Evolutionary conservation across 2,113 vertebrate species (phyloP).

Genomic region (Taxidea taxus): DNA sequence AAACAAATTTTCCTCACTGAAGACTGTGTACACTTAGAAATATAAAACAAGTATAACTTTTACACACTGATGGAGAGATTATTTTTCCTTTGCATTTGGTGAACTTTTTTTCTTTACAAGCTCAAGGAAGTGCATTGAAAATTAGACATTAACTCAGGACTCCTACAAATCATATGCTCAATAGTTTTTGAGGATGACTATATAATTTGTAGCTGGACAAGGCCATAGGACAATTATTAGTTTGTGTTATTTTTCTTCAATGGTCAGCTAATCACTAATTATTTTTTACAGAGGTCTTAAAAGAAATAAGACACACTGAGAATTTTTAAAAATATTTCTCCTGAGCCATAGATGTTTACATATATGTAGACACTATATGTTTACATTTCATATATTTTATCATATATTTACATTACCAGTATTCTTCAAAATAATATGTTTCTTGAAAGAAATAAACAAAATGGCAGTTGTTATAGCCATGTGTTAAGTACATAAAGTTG

Average conservation of each 20-base stretch:
- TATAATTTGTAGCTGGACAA: background rate
- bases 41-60: background rate
- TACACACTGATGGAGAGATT: background rate
- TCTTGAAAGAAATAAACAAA: background rate
- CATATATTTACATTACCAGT: background rate
- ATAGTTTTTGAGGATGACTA: background rate
- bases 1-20: background rate
- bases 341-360: background rate
- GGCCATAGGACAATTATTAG: background rate
- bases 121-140: background rate
- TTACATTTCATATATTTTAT: background rate
- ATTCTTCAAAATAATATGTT: background rate
- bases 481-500: background rate
- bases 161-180: constrained; percentile 12
- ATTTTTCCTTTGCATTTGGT: background rate
- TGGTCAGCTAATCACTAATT: background rate
- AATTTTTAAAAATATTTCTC: background rate
- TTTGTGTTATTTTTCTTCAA: background rate
- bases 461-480: background rate
- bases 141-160: background rate
- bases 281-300: background rate
- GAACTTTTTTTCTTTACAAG: background rate
- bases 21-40: background rate
- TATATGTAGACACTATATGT: too few species aligned
- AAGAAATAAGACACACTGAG: background rate